Percentiles rank a stretch among this genome's conserved stretches.
These are phyloP conservation scores for Pedicia rivosa DNA, from an alignment of 2,888 invertebrate genomes.

Conservation along the genomic window DNA sequence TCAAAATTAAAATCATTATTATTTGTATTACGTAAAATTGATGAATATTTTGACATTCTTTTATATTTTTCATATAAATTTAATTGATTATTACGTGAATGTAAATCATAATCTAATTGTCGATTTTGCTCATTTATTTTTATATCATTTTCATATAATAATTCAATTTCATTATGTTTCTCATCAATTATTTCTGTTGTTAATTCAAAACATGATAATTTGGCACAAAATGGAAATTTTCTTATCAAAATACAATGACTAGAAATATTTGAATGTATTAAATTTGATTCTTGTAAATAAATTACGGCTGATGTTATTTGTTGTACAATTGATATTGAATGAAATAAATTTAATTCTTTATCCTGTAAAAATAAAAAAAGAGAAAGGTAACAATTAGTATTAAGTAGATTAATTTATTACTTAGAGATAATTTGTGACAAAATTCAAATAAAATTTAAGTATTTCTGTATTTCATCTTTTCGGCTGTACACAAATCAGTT, in stretches of 20 bases:
- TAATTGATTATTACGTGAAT: background rate
- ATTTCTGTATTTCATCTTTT: no score
- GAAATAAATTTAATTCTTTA: slow-evolving; percentile 30
- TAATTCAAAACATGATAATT: slow-evolving; percentile 32
- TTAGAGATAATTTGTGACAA: no score
- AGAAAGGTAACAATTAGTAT: no score
- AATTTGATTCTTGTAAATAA: slow-evolving; percentile 35
- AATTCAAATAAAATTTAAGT: no score
- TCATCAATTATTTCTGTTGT: slow-evolving; percentile 9
- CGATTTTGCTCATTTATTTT: background rate
- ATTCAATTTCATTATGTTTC: slow-evolving; percentile 5
- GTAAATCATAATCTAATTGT: no score
- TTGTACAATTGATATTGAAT: slow-evolving; percentile 17
- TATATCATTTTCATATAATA: background rate
- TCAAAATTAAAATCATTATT: slow-evolving; percentile 4
- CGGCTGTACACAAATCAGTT: no score
- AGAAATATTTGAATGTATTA: slow-evolving; percentile 32
- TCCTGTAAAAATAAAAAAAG: slow-evolving; percentile 12
- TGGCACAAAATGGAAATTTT: slow-evolving; percentile 22
- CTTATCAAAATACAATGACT: slow-evolving; percentile 31
- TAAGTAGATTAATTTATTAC: no score
- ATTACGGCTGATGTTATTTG: slow-evolving; percentile 34
- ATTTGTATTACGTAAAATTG: slow-evolving; percentile 5
- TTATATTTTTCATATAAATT: slow-evolving; percentile 1
- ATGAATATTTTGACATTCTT: slow-evolving; percentile 3